A percentile compares a stretch with the other conserved stretches of the same genome.
Evolutionary conservation across 2,797 vertebrate species (phyloP).

Genomic region (Peromyscus aztecus): DNA sequence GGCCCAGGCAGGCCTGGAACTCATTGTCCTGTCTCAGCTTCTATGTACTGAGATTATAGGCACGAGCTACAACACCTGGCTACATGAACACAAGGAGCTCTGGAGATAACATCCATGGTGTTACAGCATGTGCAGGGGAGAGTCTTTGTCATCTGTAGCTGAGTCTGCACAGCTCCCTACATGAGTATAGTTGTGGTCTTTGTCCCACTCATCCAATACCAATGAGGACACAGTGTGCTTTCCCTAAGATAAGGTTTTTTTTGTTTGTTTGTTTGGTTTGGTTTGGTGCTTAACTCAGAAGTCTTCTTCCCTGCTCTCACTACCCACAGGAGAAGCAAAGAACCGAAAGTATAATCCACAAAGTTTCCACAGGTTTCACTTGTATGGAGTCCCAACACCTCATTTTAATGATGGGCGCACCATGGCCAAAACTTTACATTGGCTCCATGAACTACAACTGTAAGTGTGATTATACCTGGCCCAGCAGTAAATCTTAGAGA

Average conservation of each 20-base stretch:
- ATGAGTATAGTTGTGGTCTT: background rate
- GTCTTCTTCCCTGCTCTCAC: slow-evolving; percentile 8
- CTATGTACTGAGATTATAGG: background rate
- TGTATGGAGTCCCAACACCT: slow-evolving; percentile 91
- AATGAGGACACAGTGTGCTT: slow-evolving; percentile 5
- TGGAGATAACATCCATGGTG: too few species aligned
- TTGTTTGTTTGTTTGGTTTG: background rate
- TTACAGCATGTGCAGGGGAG: background rate
- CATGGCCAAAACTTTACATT: slow-evolving; percentile 87
- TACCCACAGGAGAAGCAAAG: slow-evolving; percentile 84
- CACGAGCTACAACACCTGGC: background rate
- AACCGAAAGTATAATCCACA: slow-evolving; percentile 91
- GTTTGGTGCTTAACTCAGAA: slow-evolving; percentile 50
- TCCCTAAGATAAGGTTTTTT: slow-evolving; percentile 4
- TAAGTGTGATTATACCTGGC: slow-evolving; percentile 82
- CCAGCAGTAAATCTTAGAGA: slow-evolving; percentile 4
- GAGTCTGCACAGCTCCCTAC: background rate
- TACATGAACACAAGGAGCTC: background rate
- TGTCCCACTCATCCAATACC: background rate
- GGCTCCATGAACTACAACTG: slow-evolving; percentile 89
- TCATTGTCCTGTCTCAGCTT: background rate
- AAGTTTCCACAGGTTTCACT: slow-evolving; percentile 85
- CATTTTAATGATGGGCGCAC: slow-evolving; percentile 90
- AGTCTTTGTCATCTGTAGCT: background rate
- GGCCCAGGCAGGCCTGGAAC: background rate